Base-by-base conservation (phyloP, 37 sponge, comb jelly and placozoan species). In the Amphimedon queenslandica region DNA sequence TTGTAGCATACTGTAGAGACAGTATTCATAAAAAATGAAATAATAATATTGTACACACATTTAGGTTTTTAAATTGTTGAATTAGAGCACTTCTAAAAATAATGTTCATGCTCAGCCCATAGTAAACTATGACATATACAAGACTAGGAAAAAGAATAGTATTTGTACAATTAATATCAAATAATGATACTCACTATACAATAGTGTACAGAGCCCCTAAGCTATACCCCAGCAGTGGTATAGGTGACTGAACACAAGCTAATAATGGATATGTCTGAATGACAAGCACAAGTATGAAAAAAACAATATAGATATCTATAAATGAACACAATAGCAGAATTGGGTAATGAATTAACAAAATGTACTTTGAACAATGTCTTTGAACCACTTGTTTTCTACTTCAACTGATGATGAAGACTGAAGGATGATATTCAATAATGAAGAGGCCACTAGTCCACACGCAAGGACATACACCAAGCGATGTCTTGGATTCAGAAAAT, bases 161-260 rank as follows among this genome's bases (percentile, higher is more conserved):
- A n/a, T n/a, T n/a, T n/a, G n/a, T n/a, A n/a, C n/a, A n/a, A n/a
- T n/a, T n/a, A n/a, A n/a, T n/a, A n/a, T n/a, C n/a, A n/a, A n/a
- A n/a, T n/a, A n/a, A n/a, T n/a, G n/a, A 43, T 24, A 69, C 74
- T 2, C 47, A 78, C 78, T 35, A 38, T 28, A 78, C 2, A 2
- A 56, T 24, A 31, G 70, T 60, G 58, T 78, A 78, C 1, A 69
- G 4, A 8, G 38, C 3, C 0, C 78, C 78, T 28, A 78, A 39
- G 0, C 33, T 21, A 8, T 47, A 56, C 23, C 78, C 78, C 27
- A 78, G 18, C 4, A 57, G 2, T 25, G 42, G 70, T 36, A 68
- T 57, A 6, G 69, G 61, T 20, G 68, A 27, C 24, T 53, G 30
- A 37, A 78, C 70, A 78, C 78, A 78, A 4, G 78, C 78, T 41